Evolutionary conservation across 2,888 invertebrate species (phyloP).

Genomic region (Agrotis segetum): DNA sequence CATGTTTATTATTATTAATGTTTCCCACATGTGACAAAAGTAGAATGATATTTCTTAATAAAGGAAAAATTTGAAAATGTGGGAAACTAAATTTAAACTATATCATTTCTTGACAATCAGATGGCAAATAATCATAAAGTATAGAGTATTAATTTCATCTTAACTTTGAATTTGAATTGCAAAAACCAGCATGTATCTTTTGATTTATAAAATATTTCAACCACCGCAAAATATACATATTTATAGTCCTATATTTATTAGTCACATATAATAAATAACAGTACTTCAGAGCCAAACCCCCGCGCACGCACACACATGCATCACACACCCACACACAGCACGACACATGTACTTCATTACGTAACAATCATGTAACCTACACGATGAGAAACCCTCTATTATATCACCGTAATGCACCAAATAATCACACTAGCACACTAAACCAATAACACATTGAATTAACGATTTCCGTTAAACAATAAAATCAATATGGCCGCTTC

Average conservation of each 20-base stretch:
- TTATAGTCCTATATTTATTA: background rate
- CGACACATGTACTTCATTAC: conserved; percentile 69
- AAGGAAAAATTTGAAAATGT: background rate
- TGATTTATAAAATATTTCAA: background rate
- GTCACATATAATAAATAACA: background rate
- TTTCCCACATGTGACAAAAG: background rate
- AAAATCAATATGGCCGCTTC: conserved; percentile 12
- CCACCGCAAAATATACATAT: background rate
- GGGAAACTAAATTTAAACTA: too few relatives aligned
- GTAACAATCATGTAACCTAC: conserved; percentile 65
- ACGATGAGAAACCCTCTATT: conserved; percentile 17
- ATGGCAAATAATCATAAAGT: too few relatives aligned
- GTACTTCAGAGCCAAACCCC: conserved; percentile 7
- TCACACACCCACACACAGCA: conserved; percentile 50
- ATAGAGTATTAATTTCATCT: background rate
- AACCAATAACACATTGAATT: conserved; percentile 44
- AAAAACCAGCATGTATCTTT: background rate
- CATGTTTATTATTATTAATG: too few relatives aligned
- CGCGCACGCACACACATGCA: conserved; percentile 66
- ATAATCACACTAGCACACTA: conserved; percentile 55
- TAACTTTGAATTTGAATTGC: background rate
- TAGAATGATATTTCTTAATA: background rate
- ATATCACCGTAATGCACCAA: conserved; percentile 30
- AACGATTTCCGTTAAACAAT: conserved; percentile 11
- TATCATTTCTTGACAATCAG: background rate